Evolutionary conservation across 2,888 invertebrate genomes (phyloP).

Genomic region (Drosophila formosana): DNA sequence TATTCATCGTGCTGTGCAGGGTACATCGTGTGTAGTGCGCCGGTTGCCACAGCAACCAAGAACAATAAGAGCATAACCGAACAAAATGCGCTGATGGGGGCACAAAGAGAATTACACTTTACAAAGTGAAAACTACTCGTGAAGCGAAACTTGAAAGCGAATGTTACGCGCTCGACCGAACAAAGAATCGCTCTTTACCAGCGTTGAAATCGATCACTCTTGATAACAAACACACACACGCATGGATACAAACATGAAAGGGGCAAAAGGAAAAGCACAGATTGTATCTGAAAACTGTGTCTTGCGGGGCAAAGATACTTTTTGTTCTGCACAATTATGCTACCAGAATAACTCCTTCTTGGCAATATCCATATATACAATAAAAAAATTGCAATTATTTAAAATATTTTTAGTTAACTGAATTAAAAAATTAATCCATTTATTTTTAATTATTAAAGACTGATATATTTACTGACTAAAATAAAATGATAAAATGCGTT

Average conservation of each 20-base stretch:
- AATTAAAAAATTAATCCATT: too few relatives aligned
- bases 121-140: slow-evolving; percentile 42
- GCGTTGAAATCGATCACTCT: slow-evolving; percentile 11
- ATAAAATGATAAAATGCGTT: too few relatives aligned
- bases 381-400: too few relatives aligned
- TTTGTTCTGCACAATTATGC: too few relatives aligned
- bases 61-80: slow-evolving; percentile 51
- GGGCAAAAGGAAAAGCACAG: not conserved
- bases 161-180: slow-evolving; percentile 29
- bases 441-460: too few relatives aligned
- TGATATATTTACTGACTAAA: too few relatives aligned
- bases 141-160: slow-evolving; percentile 36
- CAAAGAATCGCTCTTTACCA: slow-evolving; percentile 34
- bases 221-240: not conserved
- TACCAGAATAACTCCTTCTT: too few relatives aligned
- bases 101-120: not conserved
- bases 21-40: slow-evolving; percentile 14
- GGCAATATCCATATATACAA: too few relatives aligned
- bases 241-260: not conserved
- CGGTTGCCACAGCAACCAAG: slow-evolving; percentile 33
- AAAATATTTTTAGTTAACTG: too few relatives aligned
- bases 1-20: slow-evolving; percentile 34
- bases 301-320: too few relatives aligned
- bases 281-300: not conserved
- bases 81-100: not conserved